These are phyloP conservation scores for Podotricha telesiphe DNA, from an alignment of 2,888 invertebrate genomes.

Conservation along the genomic window DNA sequence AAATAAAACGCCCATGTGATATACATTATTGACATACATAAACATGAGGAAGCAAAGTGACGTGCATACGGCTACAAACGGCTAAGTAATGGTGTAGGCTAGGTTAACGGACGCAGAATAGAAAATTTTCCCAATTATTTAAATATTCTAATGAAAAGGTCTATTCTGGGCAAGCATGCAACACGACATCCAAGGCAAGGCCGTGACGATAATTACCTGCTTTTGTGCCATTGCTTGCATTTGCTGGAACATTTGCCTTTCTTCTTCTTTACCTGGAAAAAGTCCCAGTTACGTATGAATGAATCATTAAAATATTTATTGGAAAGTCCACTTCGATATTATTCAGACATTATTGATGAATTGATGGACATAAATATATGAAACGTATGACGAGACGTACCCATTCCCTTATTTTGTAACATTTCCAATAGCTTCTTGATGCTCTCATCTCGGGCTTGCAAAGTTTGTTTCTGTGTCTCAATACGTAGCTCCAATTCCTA, in stretches of 20 bases:
- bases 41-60: slow-evolving; percentile 73
- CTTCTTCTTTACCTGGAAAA: slow-evolving; percentile 95
- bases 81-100: slow-evolving; percentile 65
- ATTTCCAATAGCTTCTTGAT: slow-evolving; percentile 99
- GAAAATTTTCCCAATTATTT: slow-evolving; percentile 57
- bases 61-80: slow-evolving; percentile 71
- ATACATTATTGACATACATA: slow-evolving; percentile 59
- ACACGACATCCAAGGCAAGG: slow-evolving; percentile 50
- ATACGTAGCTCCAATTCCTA: slow-evolving; percentile 97
- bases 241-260: slow-evolving; percentile 97
- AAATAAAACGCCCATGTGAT: slow-evolving; percentile 83
- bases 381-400: slow-evolving; percentile 84
- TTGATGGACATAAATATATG: slow-evolving; percentile 1
- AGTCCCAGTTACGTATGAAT: slow-evolving; percentile 49
- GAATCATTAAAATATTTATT: no score
- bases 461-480: slow-evolving; percentile 98
- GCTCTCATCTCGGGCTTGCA: slow-evolving; percentile 98
- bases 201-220: slow-evolving; percentile 87
- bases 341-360: background rate
- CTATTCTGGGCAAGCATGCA: slow-evolving; percentile 57
- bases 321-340: no score
- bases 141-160: slow-evolving; percentile 41
- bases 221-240: slow-evolving; percentile 98
- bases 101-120: slow-evolving; percentile 49
- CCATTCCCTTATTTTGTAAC: slow-evolving; percentile 98